Base-by-base conservation (phyloP, 1,140 invertebrate species). In the Tetranychus cinnabarinus region DNA sequence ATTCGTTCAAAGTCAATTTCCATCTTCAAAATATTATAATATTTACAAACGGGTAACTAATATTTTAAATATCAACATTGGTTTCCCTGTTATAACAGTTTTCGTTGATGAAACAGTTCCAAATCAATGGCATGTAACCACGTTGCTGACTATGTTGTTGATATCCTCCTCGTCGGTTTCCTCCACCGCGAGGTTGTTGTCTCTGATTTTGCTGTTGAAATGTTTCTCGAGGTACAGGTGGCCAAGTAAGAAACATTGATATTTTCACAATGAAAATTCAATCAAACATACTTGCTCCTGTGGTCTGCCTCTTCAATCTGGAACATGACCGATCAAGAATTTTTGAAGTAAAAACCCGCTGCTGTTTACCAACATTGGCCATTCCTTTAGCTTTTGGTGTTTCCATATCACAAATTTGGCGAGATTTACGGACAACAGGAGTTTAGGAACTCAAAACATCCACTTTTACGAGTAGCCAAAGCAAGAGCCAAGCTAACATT, bases 231-330 rank as follows among this genome's bases (percentile, higher is more conserved):
- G 33, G 7, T 33, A n/a, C 7, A n/a, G n/a, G 33, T n/a, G 48
- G 33, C n/a, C 8, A 23, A 52, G n/a, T 52, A 8, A 33, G 7
- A 23, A n/a, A 56, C 10, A 37, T 2, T 13, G 10, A 3, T 2
- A 35, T 35, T 56, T 4, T 15, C 7, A 8, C 4, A 36, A 10
- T 4, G 33, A 56, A 56, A 36, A 33, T 55, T 55, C 2, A 56
- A 56, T 61, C 15, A 60, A 60, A 23, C 33, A 8, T 7, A 33
- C n/a, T 15, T 62, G 56, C 45, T 64, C 63, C 7, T 57, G 3
- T 3, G 63, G 56, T 34, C 63, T 45, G 23, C 63, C 63, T 31
- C 63, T 61, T 36, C 63, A 48, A 58, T 64, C 63, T 1, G 63
- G 63, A n/a, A 64, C 63, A 2, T 56, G 2, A 52, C 63, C 63